Evolutionary conservation across 2,888 invertebrate species (phyloP).

Genomic region (Troglohyphantes excavatus): DNA sequence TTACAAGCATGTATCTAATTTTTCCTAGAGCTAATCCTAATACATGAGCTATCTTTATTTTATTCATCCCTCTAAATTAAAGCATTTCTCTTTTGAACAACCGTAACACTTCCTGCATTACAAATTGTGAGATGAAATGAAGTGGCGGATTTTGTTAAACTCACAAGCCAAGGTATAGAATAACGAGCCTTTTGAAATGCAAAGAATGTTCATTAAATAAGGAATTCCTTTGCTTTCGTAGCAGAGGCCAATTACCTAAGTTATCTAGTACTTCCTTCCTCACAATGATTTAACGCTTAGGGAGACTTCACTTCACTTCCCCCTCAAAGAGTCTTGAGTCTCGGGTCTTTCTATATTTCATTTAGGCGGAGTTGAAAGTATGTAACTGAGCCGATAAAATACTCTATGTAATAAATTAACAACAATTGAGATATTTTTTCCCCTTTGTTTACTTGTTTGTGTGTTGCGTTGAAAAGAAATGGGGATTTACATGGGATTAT

Average conservation of each 20-base stretch:
- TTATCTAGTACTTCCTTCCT: slow-evolving; percentile 33
- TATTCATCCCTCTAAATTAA: background rate
- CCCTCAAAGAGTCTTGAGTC: background rate
- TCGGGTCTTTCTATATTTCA: slow-evolving; percentile 3
- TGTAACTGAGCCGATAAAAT: no score
- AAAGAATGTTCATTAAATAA: slow-evolving; percentile 62
- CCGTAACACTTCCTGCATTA: background rate
- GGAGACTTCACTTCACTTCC: background rate
- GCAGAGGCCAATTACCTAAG: slow-evolving; percentile 35
- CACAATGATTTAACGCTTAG: slow-evolving; percentile 45
- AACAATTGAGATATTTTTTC: no score
- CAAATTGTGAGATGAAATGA: slow-evolving; percentile 1
- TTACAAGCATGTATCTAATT: no score
- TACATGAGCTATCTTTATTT: background rate
- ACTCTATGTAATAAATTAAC: no score
- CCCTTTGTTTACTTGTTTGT: no score
- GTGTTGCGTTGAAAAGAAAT: no score
- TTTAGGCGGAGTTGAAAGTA: background rate
- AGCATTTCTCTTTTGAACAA: background rate
- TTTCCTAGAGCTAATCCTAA: no score
- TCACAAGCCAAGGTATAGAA: slow-evolving; percentile 10
- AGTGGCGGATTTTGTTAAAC: slow-evolving; percentile 14
- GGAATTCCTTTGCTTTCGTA: slow-evolving; percentile 25
- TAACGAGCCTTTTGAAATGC: slow-evolving; percentile 27
- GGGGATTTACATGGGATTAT: no score